Evolutionary conservation across 2,113 vertebrate species (phyloP).

Genomic region (Actinemys pallida): DNA sequence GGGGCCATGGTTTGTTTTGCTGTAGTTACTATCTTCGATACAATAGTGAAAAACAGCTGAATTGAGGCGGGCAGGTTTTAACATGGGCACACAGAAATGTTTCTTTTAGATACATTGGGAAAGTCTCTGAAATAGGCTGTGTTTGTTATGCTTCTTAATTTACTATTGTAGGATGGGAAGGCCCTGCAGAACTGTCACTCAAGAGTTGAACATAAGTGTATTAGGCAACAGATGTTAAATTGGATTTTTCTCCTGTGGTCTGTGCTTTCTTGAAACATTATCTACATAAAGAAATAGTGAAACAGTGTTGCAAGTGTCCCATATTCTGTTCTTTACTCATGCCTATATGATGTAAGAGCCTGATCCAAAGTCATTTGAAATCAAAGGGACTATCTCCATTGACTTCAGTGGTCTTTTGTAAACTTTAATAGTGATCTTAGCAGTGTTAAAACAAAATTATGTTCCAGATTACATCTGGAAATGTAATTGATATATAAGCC

Average conservation of each 20-base stretch:
- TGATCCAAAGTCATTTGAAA: not conserved
- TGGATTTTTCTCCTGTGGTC: not conserved
- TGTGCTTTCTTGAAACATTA: constrained; percentile 24
- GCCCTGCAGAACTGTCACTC: not conserved
- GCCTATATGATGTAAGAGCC: constrained; percentile 16
- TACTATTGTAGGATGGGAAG: constrained; percentile 26
- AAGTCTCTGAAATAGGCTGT: constrained; percentile 2
- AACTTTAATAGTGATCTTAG: not conserved
- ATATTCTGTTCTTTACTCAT: not conserved
- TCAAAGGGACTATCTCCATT: not conserved
- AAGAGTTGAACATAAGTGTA: constrained; percentile 43
- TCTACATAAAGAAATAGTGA: constrained; percentile 15
- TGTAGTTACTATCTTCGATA: constrained; percentile 55
- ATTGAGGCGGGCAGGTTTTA: constrained; percentile 42
- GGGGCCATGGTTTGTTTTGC: constrained; percentile 49
- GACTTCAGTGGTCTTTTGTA: not conserved
- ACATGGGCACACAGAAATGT: constrained; percentile 37
- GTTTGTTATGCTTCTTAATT: constrained; percentile 57
- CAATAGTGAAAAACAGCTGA: constrained; percentile 53
- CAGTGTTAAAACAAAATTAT: not conserved
- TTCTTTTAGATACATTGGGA: constrained; percentile 43
- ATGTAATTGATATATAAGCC: too few species aligned
- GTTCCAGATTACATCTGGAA: not conserved
- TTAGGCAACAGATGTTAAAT: constrained; percentile 53
- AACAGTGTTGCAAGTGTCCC: constrained; percentile 34